phyloP scores from a whole-genome alignment of 2,888 invertebrate genomes.

The Auanema sp. region DNA sequence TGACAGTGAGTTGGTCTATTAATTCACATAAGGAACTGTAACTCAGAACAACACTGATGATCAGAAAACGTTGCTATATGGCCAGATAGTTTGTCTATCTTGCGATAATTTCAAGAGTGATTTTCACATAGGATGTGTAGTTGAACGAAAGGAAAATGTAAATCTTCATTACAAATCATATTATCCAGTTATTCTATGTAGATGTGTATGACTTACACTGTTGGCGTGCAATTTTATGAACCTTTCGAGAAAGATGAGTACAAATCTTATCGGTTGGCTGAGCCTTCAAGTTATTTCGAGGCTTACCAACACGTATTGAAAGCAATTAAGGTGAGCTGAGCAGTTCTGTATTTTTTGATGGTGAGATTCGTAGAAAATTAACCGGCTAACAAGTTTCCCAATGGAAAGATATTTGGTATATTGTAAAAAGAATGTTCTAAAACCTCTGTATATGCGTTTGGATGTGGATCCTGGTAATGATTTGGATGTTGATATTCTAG shows the following conservation, averaged over 20 bases:
- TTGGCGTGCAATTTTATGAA: too few relatives aligned
- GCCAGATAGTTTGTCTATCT: conserved; percentile 77
- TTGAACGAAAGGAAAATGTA: conserved; percentile 70
- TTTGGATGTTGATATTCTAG: not conserved
- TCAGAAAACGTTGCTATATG: conserved; percentile 73
- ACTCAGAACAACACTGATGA: conserved; percentile 8
- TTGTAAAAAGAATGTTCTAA: conserved; percentile 32
- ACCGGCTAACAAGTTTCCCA: conserved; percentile 59
- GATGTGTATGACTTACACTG: too few relatives aligned
- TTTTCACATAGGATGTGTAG: conserved; percentile 75
- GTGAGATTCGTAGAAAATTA: conserved; percentile 22
- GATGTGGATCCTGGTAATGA: conserved; percentile 2
- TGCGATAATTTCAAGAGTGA: conserved; percentile 73
- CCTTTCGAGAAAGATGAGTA: too few relatives aligned
- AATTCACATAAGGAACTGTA: conserved; percentile 8
- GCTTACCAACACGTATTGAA: conserved; percentile 78
- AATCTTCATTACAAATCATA: conserved; percentile 6
- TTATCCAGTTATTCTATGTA: not conserved
- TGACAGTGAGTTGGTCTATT: conserved; percentile 11
- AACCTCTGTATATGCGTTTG: conserved; percentile 45
- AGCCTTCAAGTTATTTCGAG: conserved; percentile 80
- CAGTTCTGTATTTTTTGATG: conserved; percentile 1
- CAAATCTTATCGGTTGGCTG: conserved; percentile 71
- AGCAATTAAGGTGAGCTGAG: conserved; percentile 72
- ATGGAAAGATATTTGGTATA: conserved; percentile 61